Percentiles rank a stretch among this genome's conserved stretches.
Evolutionary conservation across 2,888 invertebrate species (phyloP).

Genomic region (Oegoconia quadripuncta): DNA sequence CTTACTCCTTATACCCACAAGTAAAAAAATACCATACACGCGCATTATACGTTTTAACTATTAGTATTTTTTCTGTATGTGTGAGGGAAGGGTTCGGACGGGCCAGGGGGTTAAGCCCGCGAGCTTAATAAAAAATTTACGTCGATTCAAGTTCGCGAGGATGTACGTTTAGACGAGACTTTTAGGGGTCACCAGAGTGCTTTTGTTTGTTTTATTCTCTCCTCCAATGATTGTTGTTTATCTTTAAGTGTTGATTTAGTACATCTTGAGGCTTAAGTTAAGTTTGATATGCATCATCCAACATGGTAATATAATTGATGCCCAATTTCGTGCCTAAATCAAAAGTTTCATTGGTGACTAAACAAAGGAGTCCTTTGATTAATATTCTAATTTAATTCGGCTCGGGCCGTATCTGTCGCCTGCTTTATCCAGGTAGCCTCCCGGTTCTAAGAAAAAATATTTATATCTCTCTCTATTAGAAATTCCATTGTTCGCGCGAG

Average conservation of each 20-base stretch:
- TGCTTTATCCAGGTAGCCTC: slow-evolving; percentile 76
- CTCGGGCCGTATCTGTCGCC: slow-evolving; percentile 59
- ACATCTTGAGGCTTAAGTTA: no score
- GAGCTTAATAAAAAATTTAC: slow-evolving; percentile 70
- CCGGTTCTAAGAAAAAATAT: slow-evolving; percentile 73
- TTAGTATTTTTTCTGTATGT: slow-evolving; percentile 64
- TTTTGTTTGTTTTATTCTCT: slow-evolving; percentile 27
- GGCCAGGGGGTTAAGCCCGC: slow-evolving; percentile 58
- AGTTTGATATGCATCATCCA: no score
- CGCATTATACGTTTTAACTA: slow-evolving; percentile 74
- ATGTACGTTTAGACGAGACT: slow-evolving; percentile 43
- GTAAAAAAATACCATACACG: slow-evolving; percentile 67
- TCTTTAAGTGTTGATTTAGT: background rate
- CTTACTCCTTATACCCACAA: slow-evolving; percentile 74
- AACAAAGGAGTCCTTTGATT: slow-evolving; percentile 58
- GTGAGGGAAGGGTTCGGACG: slow-evolving; percentile 67
- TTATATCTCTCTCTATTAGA: slow-evolving; percentile 77
- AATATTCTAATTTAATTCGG: slow-evolving; percentile 73
- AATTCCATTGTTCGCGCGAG: slow-evolving; percentile 76
- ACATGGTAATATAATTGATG: slow-evolving; percentile 2
- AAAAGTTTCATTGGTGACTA: slow-evolving; percentile 26
- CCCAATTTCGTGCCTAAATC: slow-evolving; percentile 32
- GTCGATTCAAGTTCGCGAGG: slow-evolving; percentile 56
- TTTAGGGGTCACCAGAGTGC: slow-evolving; percentile 44
- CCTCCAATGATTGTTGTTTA: slow-evolving; percentile 10